These are phyloP conservation scores for Merops nubicus DNA, from an alignment of 2,113 vertebrate genomes.

Conservation along the genomic window DNA sequence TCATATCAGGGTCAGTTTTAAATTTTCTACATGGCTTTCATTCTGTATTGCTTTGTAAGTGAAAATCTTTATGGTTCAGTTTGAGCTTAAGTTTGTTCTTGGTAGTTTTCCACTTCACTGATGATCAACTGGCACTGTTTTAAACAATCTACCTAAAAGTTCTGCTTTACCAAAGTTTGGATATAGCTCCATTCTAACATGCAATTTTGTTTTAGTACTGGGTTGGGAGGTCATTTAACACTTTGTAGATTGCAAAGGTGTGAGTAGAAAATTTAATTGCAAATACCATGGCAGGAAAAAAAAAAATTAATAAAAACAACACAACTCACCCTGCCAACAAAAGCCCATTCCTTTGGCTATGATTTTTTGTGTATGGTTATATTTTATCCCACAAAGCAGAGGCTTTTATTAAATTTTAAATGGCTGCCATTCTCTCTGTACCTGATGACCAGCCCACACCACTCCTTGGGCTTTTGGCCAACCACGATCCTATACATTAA, in stretches of 20 bases:
- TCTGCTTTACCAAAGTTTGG: not conserved
- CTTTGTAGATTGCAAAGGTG: not conserved
- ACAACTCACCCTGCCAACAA: not conserved
- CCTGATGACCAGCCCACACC: fast-evolving
- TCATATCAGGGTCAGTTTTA: not conserved
- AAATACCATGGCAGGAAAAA: not conserved
- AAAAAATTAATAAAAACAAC: not conserved
- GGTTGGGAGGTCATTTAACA: not conserved
- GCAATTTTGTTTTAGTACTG: not conserved
- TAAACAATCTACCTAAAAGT: fast-evolving
- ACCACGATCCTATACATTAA: fast-evolving
- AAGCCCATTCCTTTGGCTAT: not conserved
- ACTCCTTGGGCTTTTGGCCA: not conserved
- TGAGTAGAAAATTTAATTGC: not conserved
- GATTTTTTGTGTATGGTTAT: not conserved
- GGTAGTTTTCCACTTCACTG: not conserved
- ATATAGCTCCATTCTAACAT: not conserved
- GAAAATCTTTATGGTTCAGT: not conserved
- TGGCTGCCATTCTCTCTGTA: fast-evolving
- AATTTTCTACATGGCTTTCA: not conserved
- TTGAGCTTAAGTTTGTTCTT: not conserved
- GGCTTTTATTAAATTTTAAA: not conserved
- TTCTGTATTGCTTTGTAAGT: not conserved
- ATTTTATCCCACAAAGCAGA: not conserved
- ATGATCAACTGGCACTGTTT: not conserved